phyloP scores from a whole-genome alignment of 2,797 vertebrate genomes.

The Margarornis squamiger region DNA sequence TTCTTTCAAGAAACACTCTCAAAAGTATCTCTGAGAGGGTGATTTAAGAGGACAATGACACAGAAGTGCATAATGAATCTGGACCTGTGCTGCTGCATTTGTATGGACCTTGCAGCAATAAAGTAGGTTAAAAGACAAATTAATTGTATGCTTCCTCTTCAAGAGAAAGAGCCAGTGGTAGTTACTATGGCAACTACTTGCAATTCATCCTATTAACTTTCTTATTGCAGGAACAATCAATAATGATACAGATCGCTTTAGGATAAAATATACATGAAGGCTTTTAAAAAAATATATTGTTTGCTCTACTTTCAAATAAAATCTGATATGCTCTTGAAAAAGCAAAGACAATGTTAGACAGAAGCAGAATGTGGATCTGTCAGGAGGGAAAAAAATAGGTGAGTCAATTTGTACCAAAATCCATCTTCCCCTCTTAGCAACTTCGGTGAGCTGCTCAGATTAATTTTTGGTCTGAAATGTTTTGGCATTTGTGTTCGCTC shows the following conservation, averaged over 20 bases:
- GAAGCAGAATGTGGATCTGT: neutral
- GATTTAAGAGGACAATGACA: conserved; percentile 47
- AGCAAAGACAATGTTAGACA: conserved; percentile 19
- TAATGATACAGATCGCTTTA: conserved; percentile 70
- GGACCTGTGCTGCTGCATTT: conserved; percentile 33
- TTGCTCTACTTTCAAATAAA: conserved; percentile 64
- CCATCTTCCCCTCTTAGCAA: neutral
- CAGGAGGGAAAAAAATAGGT: neutral
- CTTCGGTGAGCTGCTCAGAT: neutral
- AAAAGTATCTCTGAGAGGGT: neutral
- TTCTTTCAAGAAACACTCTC: conserved; percentile 49
- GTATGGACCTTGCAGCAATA: conserved; percentile 46
- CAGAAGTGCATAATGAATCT: conserved; percentile 41
- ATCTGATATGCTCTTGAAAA: conserved; percentile 49
- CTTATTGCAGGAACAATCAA: conserved; percentile 71
- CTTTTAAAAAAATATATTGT: conserved; percentile 63
- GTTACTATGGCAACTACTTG: conserved; percentile 76
- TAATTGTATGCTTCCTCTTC: conserved; percentile 66
- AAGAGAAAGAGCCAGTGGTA: conserved; percentile 45
- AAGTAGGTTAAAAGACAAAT: conserved; percentile 74
- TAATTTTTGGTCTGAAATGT: conserved; percentile 39
- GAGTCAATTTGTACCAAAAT: conserved; percentile 21
- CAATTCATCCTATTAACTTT: conserved; percentile 73
- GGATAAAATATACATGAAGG: conserved; percentile 69
- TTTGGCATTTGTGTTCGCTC: neutral